Conservation (phyloP, 2,888 invertebrate genomes). For the Trilocha varians region DNA sequence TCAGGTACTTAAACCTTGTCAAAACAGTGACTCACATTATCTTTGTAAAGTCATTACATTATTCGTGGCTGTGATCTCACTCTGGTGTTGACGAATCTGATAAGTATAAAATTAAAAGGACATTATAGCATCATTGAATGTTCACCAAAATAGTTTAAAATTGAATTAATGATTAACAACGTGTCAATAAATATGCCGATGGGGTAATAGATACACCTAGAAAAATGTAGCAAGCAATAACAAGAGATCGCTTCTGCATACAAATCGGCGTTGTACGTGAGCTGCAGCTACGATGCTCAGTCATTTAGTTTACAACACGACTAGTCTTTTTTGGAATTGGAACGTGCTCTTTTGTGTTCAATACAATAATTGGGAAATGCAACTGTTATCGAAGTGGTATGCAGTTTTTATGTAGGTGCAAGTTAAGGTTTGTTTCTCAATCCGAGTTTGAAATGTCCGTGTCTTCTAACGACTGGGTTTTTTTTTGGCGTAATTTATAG, state of each 20-base stretch:
- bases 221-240: constrained; percentile 16
- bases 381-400: neutral
- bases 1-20: too few relatives aligned
- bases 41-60: too few relatives aligned
- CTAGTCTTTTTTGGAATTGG: neutral
- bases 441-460: too few relatives aligned
- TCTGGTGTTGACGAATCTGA: too few relatives aligned
- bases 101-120: too few relatives aligned
- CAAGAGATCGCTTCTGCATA: constrained; percentile 10
- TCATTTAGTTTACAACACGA: constrained; percentile 2
- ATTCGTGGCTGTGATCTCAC: too few relatives aligned
- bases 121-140: neutral
- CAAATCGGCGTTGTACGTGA: constrained; percentile 10
- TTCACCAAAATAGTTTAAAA: neutral
- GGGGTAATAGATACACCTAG: constrained; percentile 21
- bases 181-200: constrained; percentile 25
- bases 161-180: constrained; percentile 16
- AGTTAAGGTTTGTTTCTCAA: too few relatives aligned
- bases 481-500: too few relatives aligned
- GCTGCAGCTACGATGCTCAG: constrained; percentile 8
- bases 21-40: too few relatives aligned
- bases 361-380: neutral
- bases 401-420: neutral
- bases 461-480: too few relatives aligned
- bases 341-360: neutral